phyloP scores from a whole-genome alignment of 1,140 invertebrate species.

The Drosophila sechellia region DNA sequence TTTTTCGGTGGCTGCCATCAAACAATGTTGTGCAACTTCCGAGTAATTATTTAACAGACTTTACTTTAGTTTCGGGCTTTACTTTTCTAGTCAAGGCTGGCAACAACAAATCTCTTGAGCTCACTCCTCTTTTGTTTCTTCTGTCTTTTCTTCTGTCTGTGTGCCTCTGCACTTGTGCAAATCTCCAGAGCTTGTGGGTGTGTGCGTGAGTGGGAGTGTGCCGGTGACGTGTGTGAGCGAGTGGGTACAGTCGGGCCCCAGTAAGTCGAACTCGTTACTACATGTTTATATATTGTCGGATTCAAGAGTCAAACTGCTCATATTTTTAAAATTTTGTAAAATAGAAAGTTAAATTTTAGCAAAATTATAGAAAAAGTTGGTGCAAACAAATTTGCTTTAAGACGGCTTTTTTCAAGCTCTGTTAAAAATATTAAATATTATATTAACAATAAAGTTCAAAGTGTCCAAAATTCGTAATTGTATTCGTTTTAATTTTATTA shows the following conservation, averaged over 20 bases:
- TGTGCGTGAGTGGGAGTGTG: constrained; percentile 14
- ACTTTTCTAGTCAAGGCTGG: constrained; percentile 41
- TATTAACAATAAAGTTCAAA: too few relatives aligned
- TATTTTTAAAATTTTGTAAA: too few relatives aligned
- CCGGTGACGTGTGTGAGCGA: constrained; percentile 7
- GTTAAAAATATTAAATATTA: too few relatives aligned
- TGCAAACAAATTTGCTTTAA: too few relatives aligned
- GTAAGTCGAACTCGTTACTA: background rate
- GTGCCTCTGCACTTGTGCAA: constrained; percentile 73
- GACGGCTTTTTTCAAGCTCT: too few relatives aligned
- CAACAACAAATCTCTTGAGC: constrained; percentile 24
- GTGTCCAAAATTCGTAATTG: too few relatives aligned
- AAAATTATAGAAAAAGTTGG: too few relatives aligned
- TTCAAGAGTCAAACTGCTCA: too few relatives aligned
- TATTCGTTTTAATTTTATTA: too few relatives aligned
- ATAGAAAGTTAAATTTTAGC: too few relatives aligned
- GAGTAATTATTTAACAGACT: constrained; percentile 39
- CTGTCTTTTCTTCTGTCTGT: constrained; percentile 10
- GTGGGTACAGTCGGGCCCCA: constrained; percentile 16
- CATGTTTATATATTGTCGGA: too few relatives aligned
- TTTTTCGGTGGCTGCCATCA: constrained; percentile 37
- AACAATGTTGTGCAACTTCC: constrained; percentile 38
- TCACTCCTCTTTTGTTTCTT: constrained; percentile 16
- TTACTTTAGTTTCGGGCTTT: constrained; percentile 29
- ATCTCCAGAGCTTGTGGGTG: constrained; percentile 57